Evolutionary conservation across 53 echinoderm and acorn worm species (phyloP).

Genomic region (Mesocentrotus franciscanus): DNA sequence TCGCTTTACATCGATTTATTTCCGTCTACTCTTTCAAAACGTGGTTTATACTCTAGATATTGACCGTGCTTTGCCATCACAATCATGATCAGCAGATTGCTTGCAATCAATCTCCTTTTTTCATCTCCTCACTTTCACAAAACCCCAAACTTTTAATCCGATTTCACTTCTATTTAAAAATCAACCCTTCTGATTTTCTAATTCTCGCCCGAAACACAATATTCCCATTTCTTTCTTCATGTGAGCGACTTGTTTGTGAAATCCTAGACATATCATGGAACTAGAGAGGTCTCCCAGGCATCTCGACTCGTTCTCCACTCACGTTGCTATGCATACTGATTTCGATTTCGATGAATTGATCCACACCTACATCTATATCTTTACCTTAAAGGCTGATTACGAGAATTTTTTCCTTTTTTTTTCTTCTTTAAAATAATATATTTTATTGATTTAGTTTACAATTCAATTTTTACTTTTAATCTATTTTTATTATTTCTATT

Average conservation of each 20-base stretch:
- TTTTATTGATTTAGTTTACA: too few relatives aligned
- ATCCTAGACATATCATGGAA: constrained; percentile 11
- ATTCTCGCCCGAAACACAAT: constrained; percentile 28
- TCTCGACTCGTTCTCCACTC: not conserved
- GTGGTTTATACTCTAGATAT: not conserved
- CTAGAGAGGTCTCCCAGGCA: not conserved
- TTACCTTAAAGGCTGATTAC: not conserved
- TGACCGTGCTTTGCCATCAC: not conserved
- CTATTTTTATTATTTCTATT: too few relatives aligned
- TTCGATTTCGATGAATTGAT: not conserved
- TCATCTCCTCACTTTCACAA: not conserved
- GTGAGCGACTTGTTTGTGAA: not conserved
- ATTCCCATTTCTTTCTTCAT: not conserved
- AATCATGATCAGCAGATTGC: not conserved
- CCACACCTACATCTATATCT: not conserved
- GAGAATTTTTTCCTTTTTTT: not conserved
- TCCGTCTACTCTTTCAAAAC: not conserved
- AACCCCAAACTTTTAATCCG: not conserved
- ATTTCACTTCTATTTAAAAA: not conserved
- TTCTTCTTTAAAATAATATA: too few relatives aligned
- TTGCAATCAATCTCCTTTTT: not conserved
- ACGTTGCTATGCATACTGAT: constrained; percentile 14
- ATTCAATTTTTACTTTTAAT: too few relatives aligned
- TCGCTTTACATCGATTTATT: not conserved
- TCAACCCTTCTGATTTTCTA: not conserved